Percentiles rank a stretch among this genome's conserved stretches.
Conservation (phyloP, 2,888 invertebrate genomes). For the Conistra vaccinii region DNA sequence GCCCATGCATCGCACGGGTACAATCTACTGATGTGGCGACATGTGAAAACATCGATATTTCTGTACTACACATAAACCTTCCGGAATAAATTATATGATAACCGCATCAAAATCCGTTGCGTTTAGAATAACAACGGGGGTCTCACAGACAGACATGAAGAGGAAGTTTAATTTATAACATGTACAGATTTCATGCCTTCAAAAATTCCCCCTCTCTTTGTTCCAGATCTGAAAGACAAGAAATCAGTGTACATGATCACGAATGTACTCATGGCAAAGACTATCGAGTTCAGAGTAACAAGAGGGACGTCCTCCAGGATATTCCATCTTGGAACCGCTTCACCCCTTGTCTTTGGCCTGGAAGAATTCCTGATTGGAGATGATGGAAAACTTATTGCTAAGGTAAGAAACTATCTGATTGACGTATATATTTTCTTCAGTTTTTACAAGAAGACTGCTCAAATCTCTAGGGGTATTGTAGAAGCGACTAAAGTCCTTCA, state of each 20-base stretch:
- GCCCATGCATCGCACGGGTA: neutral
- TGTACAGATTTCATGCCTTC: neutral
- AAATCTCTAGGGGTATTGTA: neutral
- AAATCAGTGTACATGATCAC: conserved; percentile 89
- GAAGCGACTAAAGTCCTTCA: neutral
- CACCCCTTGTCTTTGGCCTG: conserved; percentile 87
- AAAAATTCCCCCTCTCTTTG: neutral
- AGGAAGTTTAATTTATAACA: neutral
- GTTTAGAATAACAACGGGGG: neutral
- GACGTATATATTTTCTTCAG: neutral
- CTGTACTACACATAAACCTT: neutral
- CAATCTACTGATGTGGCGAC: neutral
- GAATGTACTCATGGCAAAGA: conserved; percentile 87
- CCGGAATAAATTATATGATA: neutral
- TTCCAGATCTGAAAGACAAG: conserved; percentile 86
- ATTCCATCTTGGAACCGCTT: conserved; percentile 88
- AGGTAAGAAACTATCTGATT: conserved; percentile 74
- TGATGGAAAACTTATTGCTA: conserved; percentile 85
- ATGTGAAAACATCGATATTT: neutral
- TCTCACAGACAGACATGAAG: neutral
- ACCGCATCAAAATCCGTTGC: neutral
- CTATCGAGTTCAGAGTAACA: conserved; percentile 88
- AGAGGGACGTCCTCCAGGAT: conserved; percentile 87
- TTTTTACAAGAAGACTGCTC: neutral
- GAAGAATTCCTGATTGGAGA: conserved; percentile 87